Evolutionary conservation across 2,113 vertebrate genomes (phyloP).

Genomic region (Ceratotherium simum): DNA sequence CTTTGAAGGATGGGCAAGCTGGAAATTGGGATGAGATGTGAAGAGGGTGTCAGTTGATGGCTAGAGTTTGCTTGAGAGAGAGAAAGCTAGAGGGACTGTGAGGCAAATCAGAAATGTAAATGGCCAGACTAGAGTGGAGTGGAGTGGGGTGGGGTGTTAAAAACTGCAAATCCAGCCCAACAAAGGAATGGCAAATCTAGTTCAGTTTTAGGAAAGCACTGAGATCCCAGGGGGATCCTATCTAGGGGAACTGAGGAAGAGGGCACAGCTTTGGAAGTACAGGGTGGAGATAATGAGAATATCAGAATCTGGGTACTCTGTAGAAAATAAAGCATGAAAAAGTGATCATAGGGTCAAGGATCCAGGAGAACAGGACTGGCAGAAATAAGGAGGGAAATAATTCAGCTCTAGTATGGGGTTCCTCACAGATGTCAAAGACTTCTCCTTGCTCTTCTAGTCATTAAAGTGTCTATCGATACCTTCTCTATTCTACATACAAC

Average conservation of each 20-base stretch:
- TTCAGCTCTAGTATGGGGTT: background rate
- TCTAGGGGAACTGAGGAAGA: slow-evolving; percentile 12
- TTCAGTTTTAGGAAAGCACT: slow-evolving; percentile 33
- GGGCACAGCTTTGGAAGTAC: background rate
- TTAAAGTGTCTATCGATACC: background rate
- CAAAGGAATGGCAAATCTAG: background rate
- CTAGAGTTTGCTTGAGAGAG: slow-evolving; percentile 30
- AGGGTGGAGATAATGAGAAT: background rate
- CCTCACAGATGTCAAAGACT: background rate
- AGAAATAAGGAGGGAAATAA: background rate
- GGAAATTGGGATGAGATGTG: slow-evolving; percentile 4
- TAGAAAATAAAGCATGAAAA: slow-evolving; percentile 22
- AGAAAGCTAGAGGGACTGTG: background rate
- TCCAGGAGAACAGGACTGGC: background rate
- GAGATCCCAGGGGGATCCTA: background rate
- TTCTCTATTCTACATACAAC: background rate
- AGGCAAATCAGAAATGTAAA: slow-evolving; percentile 35
- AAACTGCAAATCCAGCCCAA: background rate
- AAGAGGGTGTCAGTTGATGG: background rate
- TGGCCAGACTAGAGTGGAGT: background rate
- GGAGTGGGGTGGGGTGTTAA: background rate
- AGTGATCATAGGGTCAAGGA: background rate
- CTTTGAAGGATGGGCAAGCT: slow-evolving; percentile 12
- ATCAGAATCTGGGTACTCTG: background rate
- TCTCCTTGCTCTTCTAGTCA: background rate